A percentile compares a stretch with the other conserved stretches of the same genome.
These are phyloP conservation scores for Semaprochilodus insignis DNA, from an alignment of 2,797 vertebrate species.

Conservation along the genomic window DNA sequence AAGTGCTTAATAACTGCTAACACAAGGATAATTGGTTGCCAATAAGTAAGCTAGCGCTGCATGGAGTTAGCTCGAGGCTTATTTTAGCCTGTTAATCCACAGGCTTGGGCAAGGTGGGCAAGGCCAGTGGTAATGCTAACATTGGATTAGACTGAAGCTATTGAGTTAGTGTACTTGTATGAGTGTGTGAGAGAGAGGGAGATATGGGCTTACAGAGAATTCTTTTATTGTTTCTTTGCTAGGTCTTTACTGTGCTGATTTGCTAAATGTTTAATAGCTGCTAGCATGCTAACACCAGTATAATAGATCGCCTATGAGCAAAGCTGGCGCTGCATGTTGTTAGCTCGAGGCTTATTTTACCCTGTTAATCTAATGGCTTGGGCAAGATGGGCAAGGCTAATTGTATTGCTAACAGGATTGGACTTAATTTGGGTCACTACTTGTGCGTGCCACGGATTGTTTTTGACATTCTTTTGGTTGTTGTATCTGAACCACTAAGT, in stretches of 20 bases:
- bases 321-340: background rate
- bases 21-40: conserved; percentile 53
- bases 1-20: conserved; percentile 58
- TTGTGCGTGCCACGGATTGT: background rate
- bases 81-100: conserved; percentile 51
- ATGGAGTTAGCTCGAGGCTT: conserved; percentile 43
- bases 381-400: conserved; percentile 18
- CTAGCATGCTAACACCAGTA: conserved; percentile 4
- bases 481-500: background rate
- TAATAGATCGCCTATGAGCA: conserved; percentile 42
- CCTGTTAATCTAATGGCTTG: conserved; percentile 26
- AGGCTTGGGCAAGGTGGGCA: conserved; percentile 29
- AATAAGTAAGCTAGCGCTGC: conserved; percentile 49
- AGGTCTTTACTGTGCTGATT: conserved; percentile 17
- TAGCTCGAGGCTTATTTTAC: conserved; percentile 50
- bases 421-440: background rate
- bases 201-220: background rate
- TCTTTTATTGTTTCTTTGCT: background rate
- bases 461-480: background rate
- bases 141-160: conserved; percentile 20
- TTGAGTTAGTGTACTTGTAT: conserved; percentile 1
- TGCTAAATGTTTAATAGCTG: conserved; percentile 55
- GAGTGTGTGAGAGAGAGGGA: conserved; percentile 2
- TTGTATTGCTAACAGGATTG: conserved; percentile 21
- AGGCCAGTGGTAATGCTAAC: conserved; percentile 31